A percentile compares a stretch with the other conserved stretches of the same genome.
These are phyloP conservation scores for Nudaria mundana DNA, from an alignment of 2,888 invertebrate species.

Conservation along the genomic window DNA sequence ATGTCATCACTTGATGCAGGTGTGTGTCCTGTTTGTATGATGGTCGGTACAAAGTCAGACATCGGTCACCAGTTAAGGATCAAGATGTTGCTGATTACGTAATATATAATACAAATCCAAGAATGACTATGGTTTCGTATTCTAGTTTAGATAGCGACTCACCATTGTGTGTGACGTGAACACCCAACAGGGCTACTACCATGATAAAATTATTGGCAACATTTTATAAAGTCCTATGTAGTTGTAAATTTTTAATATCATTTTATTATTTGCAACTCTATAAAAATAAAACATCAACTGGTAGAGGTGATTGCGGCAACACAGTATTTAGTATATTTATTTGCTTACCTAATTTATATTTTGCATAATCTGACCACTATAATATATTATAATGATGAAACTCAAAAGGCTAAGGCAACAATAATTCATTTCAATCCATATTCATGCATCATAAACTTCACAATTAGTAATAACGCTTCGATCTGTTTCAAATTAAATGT, in stretches of 20 bases:
- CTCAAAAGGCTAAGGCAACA: constrained; percentile 15
- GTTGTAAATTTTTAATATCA: background rate
- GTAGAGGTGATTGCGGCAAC: constrained; percentile 2
- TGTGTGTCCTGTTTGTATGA: constrained; percentile 40
- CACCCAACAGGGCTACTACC: constrained; percentile 8
- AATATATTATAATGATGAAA: constrained; percentile 9
- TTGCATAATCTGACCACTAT: constrained; percentile 5
- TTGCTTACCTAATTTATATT: constrained; percentile 3
- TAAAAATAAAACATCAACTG: background rate
- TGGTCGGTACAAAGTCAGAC: constrained; percentile 38
- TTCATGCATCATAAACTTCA: constrained; percentile 22
- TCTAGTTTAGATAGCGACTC: constrained; percentile 36
- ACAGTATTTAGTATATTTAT: background rate
- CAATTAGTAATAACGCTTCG: constrained; percentile 14
- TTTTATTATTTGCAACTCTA: constrained; percentile 1
- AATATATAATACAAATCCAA: constrained; percentile 54
- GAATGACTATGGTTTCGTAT: constrained; percentile 64
- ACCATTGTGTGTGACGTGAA: constrained; percentile 43
- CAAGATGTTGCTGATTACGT: constrained; percentile 64
- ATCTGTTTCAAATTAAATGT: constrained; percentile 15
- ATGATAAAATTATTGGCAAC: background rate
- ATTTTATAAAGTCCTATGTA: background rate
- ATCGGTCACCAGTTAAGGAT: constrained; percentile 29
- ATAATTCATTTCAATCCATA: constrained; percentile 18
- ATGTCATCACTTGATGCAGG: too few species aligned